These are phyloP conservation scores for Gorilla gorilla DNA, from an alignment of 2,113 vertebrate genomes.

Conservation along the genomic window DNA sequence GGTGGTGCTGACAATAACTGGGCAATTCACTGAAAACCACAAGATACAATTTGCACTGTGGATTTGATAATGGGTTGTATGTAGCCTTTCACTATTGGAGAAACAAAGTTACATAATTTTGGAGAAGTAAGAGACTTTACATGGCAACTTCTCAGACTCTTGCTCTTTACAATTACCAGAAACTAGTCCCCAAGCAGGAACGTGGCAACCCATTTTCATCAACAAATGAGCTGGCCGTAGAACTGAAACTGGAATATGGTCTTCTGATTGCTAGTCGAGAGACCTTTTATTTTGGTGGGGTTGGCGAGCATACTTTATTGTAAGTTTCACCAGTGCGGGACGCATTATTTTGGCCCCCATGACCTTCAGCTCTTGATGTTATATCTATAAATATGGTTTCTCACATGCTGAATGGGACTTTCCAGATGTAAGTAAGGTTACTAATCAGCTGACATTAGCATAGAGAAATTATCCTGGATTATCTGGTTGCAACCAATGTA, in stretches of 20 bases:
- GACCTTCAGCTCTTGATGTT: neutral
- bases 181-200: neutral
- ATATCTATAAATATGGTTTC: neutral
- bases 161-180: neutral
- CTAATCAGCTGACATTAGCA: neutral
- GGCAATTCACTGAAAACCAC: neutral
- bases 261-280: neutral
- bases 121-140: neutral
- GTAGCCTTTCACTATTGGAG: neutral
- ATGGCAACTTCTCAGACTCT: neutral
- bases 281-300: neutral
- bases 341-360: neutral
- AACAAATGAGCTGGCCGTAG: neutral
- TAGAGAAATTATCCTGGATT: neutral
- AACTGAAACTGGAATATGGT: neutral
- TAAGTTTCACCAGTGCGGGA: neutral
- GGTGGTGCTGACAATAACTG: neutral
- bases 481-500: neutral
- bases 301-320: neutral
- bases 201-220: neutral
- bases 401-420: neutral
- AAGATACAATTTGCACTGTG: conserved; percentile 18
- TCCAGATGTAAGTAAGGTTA: neutral
- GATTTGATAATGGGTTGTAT: conserved; percentile 52
- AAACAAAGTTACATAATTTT: conserved; percentile 9